Percentiles rank a stretch among this genome's conserved stretches.
Conservation (phyloP, 2,888 invertebrate species). For the Teleogryllus oceanicus region DNA sequence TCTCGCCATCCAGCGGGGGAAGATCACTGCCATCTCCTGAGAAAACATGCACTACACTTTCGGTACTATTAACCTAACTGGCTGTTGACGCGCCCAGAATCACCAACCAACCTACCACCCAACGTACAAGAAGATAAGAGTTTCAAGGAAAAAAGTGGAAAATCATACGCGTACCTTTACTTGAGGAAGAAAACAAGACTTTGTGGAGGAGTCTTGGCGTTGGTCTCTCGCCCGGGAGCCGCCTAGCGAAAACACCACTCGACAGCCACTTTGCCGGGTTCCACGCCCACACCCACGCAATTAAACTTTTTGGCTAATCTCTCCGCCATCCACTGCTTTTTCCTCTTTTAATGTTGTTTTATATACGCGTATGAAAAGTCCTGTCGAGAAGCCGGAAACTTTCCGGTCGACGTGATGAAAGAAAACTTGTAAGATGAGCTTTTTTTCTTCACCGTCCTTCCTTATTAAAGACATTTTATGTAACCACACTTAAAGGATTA, state of each 20-base stretch:
- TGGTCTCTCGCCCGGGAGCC: no score
- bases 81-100: no score
- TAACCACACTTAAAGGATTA: neutral
- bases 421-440: neutral
- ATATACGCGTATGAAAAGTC: neutral
- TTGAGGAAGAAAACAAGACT: neutral
- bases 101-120: neutral
- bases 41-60: no score
- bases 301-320: constrained; percentile 18
- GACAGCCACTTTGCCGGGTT: neutral
- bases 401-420: neutral
- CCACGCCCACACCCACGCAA: neutral
- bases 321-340: neutral
- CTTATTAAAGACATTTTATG: neutral
- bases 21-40: no score
- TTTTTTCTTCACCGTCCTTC: neutral
- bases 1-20: no score
- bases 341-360: neutral
- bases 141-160: neutral
- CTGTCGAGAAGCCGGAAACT: neutral
- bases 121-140: neutral
- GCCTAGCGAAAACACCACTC: no score
- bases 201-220: no score
- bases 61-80: no score
- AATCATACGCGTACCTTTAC: neutral